Evolutionary conservation across 2,888 invertebrate species (phyloP).

Genomic region (Tetramorium bicarinatum): DNA sequence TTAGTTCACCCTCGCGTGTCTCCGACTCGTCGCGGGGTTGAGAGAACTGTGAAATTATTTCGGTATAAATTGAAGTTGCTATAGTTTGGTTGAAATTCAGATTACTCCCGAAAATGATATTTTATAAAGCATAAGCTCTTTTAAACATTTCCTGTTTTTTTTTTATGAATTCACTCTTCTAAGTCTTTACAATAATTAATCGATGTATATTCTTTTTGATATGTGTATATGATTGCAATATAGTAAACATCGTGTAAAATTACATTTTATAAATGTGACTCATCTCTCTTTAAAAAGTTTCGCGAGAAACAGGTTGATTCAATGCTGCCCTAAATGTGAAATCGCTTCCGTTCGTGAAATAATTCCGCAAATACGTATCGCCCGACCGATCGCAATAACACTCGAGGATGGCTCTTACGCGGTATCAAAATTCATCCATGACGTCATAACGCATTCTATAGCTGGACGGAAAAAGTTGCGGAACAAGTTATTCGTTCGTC

Average conservation of each 20-base stretch:
- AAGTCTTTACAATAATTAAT: neutral
- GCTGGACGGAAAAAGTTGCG: constrained; percentile 47
- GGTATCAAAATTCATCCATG: constrained; percentile 48
- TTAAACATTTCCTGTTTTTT: neutral
- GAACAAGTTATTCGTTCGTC: constrained; percentile 49
- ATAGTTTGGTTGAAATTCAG: neutral
- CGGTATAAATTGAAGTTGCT: neutral
- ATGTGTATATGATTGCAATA: neutral
- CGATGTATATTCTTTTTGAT: neutral
- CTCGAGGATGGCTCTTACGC: constrained; percentile 1
- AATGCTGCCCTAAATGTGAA: neutral
- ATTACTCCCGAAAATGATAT: constrained; percentile 11
- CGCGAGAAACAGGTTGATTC: neutral
- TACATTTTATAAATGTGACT: neutral
- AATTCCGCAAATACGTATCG: constrained; percentile 8
- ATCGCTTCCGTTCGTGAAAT: neutral
- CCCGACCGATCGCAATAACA: constrained; percentile 27
- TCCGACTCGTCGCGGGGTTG: neutral
- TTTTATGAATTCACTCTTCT: neutral
- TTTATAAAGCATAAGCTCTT: neutral
- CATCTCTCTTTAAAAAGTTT: neutral
- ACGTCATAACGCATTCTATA: constrained; percentile 40
- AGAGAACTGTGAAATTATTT: constrained; percentile 21
- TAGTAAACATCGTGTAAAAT: neutral
- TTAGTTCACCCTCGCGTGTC: constrained; percentile 31